Evolutionary conservation across 2,888 invertebrate species (phyloP), one percentile per base, ranked within the genome.

Genomic region (Acronicta leporina): DNA sequence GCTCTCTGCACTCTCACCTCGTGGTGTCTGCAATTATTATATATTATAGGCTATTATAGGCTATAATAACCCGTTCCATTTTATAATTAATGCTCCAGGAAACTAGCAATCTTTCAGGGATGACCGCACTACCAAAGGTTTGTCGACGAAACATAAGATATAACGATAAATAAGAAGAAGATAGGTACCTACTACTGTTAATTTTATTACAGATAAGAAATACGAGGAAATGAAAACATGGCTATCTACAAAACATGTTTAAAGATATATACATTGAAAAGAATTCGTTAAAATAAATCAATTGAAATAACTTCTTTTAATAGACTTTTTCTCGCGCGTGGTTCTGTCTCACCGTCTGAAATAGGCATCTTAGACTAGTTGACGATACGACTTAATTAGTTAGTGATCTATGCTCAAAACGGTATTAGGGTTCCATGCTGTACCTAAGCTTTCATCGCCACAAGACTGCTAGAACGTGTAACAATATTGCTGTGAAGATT

Each of bases 251-350:
- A 13, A 53, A 51, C 16, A 16, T 33, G 63, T 54, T 53, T 55
- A 47, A 35, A 44, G 54, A 33, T 68, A 58, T 68, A 58, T 72
- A 41, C 68, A 72, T 67, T 60, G 68, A 69, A 69, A 69, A 67
- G 73, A 69, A 69, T 69, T 73, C 55, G 73, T 72, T 72, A 66
- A 66, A 50, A 65, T 69, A 65, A 73, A 75, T 74, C 61, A 59
- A 62, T 57, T 44, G 20, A 49, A 52, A 63, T 73, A 35, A 42
- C 54, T 56, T 33, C 43, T 35, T 16, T 27, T 74, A 69, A 59
- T 69, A 64, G 55, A 64, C 5, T 61, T 63, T 63, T 58, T 64
- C 52, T 44, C 45, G 46, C 47, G 40, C 54, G 57, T 49, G 43
- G 42, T 72, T 57, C 14, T 27, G 30, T 43, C 45, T 30, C 53